Conservation (phyloP, 2,113 vertebrate species). For the Indicator maculatus region DNA sequence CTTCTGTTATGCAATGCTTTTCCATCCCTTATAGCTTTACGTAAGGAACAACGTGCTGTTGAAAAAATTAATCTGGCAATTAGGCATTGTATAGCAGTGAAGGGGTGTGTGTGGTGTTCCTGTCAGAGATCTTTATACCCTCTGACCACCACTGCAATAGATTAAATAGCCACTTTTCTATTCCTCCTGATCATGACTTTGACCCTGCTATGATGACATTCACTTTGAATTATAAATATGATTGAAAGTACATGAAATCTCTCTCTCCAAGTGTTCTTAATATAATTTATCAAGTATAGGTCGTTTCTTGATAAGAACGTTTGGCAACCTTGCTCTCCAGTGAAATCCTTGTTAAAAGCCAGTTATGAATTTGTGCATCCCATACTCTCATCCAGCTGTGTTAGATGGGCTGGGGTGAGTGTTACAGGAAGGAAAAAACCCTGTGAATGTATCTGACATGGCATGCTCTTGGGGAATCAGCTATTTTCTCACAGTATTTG, state of each 20-base stretch:
- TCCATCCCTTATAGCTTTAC: neutral
- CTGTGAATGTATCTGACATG: fast-evolving
- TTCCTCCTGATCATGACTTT: neutral
- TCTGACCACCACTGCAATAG: neutral
- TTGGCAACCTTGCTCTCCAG: neutral
- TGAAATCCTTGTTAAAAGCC: neutral
- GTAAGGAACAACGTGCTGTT: neutral
- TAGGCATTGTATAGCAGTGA: neutral
- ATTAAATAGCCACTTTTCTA: neutral
- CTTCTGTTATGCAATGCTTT: neutral
- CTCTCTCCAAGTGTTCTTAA: neutral
- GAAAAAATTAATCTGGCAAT: neutral
- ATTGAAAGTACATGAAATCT: neutral
- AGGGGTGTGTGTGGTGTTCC: neutral
- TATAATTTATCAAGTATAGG: neutral
- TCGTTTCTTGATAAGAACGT: neutral
- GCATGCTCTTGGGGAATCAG: neutral
- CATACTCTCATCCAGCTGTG: neutral
- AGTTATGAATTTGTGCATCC: neutral
- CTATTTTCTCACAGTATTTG: neutral
- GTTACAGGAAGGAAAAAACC: neutral
- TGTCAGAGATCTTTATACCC: neutral
- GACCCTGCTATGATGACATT: neutral
- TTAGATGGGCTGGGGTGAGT: neutral
- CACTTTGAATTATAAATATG: neutral